Percentiles rank a stretch among this genome's conserved stretches.
These are phyloP conservation scores for Ischnura elegans DNA, from an alignment of 2,888 invertebrate genomes.

Conservation along the genomic window DNA sequence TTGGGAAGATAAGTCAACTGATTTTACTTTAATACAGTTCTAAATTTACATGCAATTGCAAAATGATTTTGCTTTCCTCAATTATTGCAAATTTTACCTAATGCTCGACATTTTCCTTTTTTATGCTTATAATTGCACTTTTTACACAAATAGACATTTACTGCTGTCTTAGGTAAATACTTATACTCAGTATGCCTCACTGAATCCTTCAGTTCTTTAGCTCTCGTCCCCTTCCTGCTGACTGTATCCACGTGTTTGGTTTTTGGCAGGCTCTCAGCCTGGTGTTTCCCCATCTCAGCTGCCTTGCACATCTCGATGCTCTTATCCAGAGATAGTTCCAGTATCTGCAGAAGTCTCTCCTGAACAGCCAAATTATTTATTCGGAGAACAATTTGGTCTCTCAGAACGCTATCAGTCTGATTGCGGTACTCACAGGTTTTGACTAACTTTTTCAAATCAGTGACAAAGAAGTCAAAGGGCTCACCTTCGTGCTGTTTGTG, in stretches of 20 bases:
- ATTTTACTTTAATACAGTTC: not conserved
- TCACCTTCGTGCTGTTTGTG: constrained; percentile 69
- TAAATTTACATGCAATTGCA: not conserved
- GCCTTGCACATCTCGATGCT: constrained; percentile 71
- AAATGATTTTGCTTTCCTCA: constrained; percentile 1
- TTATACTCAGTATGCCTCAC: not conserved
- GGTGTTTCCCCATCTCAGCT: not conserved
- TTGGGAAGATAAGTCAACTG: not conserved
- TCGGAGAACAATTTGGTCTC: constrained; percentile 73
- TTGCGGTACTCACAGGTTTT: constrained; percentile 73
- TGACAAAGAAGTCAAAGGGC: constrained; percentile 71
- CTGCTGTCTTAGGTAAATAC: not conserved
- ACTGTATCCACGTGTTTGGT: not conserved
- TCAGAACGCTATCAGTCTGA: constrained; percentile 72
- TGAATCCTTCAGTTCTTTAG: not conserved
- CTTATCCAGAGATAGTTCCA: constrained; percentile 71
- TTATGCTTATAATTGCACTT: not conserved
- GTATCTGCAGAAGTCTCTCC: constrained; percentile 72
- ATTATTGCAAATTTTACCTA: not conserved
- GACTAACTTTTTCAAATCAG: constrained; percentile 71
- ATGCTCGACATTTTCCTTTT: constrained; percentile 50
- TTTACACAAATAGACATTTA: not conserved
- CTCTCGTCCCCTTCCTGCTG: constrained; percentile 52
- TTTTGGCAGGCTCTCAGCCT: not conserved
- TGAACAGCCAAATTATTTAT: constrained; percentile 71